Evolutionary conservation across 2,113 vertebrate genomes (phyloP).

Genomic region (Ploceus nigricollis): DNA sequence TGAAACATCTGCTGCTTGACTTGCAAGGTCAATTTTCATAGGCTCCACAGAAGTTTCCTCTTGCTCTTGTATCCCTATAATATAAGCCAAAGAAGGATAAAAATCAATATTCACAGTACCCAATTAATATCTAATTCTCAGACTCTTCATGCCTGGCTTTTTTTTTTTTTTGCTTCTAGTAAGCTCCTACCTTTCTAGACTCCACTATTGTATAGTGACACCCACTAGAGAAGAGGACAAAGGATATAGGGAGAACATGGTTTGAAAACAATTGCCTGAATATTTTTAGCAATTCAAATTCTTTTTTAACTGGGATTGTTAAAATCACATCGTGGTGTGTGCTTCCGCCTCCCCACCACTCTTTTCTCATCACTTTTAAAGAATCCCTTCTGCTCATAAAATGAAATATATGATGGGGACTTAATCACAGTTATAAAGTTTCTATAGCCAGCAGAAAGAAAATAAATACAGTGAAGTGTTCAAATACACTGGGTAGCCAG

Average conservation of each 20-base stretch:
- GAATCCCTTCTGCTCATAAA: neutral
- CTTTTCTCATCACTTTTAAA: neutral
- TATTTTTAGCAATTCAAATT: neutral
- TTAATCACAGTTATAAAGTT: neutral
- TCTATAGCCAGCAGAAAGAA: neutral
- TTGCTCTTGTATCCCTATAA: conserved; percentile 27
- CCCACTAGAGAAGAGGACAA: neutral
- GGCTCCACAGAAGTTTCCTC: conserved; percentile 10
- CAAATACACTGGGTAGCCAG: neutral
- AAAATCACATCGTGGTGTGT: neutral
- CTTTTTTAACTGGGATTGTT: neutral
- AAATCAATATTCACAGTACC: neutral
- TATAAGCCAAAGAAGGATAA: neutral
- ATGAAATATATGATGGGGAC: neutral
- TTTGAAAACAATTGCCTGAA: neutral
- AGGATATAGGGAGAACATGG: neutral
- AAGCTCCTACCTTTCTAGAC: neutral
- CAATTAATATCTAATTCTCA: conserved; percentile 14
- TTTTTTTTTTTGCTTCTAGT: neutral
- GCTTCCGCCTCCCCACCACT: neutral
- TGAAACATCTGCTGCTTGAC: conserved; percentile 32
- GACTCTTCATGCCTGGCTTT: neutral
- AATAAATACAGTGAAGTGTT: neutral
- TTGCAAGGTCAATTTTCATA: conserved; percentile 31
- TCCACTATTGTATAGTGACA: neutral